These are phyloP conservation scores for Spea multiplicata DNA, from an alignment of 2,113 vertebrate species.

Conservation along the genomic window DNA sequence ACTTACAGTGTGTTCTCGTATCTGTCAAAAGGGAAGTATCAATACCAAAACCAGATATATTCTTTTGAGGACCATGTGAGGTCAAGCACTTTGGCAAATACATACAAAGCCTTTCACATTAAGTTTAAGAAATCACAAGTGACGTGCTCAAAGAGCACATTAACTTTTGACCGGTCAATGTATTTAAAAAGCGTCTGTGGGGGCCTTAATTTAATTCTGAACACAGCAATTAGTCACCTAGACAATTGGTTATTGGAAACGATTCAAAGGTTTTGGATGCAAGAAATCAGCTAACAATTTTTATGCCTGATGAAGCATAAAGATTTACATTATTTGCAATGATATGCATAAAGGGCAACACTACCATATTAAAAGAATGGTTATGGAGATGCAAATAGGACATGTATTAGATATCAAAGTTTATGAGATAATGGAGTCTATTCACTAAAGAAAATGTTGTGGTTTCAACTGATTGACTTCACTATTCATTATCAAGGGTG, in stretches of 20 bases:
- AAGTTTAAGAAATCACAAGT: neutral
- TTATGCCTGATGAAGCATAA: too few species aligned
- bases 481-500: too few species aligned
- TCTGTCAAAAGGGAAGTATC: neutral
- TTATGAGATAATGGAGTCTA: too few species aligned
- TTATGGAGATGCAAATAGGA: too few species aligned
- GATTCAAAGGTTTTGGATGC: constrained; percentile 26
- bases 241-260: constrained; percentile 39
- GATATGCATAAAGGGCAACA: too few species aligned
- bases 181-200: constrained; percentile 13
- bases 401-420: too few species aligned
- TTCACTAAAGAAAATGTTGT: too few species aligned
- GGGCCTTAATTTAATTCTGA: constrained; percentile 19
- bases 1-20: neutral
- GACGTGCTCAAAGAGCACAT: constrained; percentile 25
- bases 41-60: neutral
- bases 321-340: too few species aligned
- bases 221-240: constrained; percentile 38
- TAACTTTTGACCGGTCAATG: constrained; percentile 15
- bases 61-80: constrained; percentile 6
- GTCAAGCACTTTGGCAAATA: neutral
- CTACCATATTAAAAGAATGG: too few species aligned
- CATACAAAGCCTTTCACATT: constrained; percentile 11
- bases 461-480: too few species aligned
- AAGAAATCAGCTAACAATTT: neutral